A percentile compares a stretch with the other conserved stretches of the same genome.
These are phyloP conservation scores for Lucinisca nassula DNA, from an alignment of 2,888 invertebrate genomes.

Conservation along the genomic window DNA sequence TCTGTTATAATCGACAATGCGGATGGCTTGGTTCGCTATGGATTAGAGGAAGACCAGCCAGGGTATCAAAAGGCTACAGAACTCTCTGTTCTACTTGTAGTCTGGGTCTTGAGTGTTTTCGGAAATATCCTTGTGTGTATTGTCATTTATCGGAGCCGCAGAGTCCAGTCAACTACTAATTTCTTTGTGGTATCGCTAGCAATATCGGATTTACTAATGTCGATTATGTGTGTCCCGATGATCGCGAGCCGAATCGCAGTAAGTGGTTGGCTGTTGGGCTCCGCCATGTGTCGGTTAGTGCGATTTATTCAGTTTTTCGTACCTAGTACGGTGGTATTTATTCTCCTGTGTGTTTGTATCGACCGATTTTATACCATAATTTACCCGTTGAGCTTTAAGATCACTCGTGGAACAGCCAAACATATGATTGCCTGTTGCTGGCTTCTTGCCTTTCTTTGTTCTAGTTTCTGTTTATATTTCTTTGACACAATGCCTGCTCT, in stretches of 20 bases:
- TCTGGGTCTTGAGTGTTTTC: constrained; percentile 76
- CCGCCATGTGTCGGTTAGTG: constrained; percentile 80
- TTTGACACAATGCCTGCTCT: constrained; percentile 64
- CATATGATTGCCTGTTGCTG: constrained; percentile 81
- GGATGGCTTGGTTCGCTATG: background rate
- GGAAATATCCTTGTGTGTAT: constrained; percentile 85
- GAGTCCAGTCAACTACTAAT: constrained; percentile 87
- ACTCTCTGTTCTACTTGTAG: constrained; percentile 29
- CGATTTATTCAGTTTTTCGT: constrained; percentile 78
- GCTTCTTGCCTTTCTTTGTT: constrained; percentile 71
- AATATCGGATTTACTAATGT: constrained; percentile 77
- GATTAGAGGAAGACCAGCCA: constrained; percentile 12
- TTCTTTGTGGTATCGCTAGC: constrained; percentile 86
- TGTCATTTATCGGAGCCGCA: constrained; percentile 85
- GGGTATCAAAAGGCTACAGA: constrained; percentile 43
- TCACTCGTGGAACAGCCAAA: constrained; percentile 84
- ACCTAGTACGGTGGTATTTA: constrained; percentile 76
- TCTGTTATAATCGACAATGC: background rate
- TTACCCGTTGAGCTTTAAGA: constrained; percentile 87
- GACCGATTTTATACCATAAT: constrained; percentile 87
- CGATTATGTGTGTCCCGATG: constrained; percentile 79
- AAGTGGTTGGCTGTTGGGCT: constrained; percentile 78
- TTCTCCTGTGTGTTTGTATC: constrained; percentile 82
- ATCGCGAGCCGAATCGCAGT: constrained; percentile 72
- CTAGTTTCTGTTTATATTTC: constrained; percentile 80